These are phyloP conservation scores for Mus spretus DNA, from an alignment of 2,797 vertebrate species.

Conservation along the genomic window DNA sequence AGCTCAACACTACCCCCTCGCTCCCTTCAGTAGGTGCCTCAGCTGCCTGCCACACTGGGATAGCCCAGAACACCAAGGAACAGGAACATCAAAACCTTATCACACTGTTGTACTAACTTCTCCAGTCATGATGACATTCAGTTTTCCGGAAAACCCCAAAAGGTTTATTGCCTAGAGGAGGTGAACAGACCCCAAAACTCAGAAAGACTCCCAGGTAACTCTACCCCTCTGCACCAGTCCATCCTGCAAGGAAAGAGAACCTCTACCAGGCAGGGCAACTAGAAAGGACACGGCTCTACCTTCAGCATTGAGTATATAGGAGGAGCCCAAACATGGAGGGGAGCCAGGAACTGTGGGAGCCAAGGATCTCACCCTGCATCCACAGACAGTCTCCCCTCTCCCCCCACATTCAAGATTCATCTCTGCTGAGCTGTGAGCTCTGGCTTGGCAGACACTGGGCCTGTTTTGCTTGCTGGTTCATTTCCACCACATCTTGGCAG, in stretches of 20 bases:
- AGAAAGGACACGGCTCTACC: background rate
- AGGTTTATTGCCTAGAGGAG: background rate
- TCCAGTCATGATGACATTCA: background rate
- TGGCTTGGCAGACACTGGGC: background rate
- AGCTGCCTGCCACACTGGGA: background rate
- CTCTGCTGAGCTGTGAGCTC: background rate
- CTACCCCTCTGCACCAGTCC: background rate
- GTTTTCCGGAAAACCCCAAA: background rate
- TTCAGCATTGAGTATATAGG: background rate
- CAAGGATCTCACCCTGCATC: rapidly evolving
- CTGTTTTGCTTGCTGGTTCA: background rate
- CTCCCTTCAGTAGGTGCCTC: background rate
- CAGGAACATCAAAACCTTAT: background rate
- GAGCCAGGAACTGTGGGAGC: background rate
- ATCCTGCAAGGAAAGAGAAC: background rate
- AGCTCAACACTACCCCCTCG: background rate
- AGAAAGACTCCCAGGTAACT: background rate
- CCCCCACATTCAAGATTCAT: rapidly evolving
- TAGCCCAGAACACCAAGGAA: background rate
- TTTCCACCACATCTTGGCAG: background rate
- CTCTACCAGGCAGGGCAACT: background rate
- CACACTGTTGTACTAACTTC: background rate
- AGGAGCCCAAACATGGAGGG: background rate
- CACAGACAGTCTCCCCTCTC: background rate
- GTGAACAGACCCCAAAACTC: background rate